phyloP scores from a whole-genome alignment of 2,888 invertebrate species.

The Tetanocera ferruginea region DNA sequence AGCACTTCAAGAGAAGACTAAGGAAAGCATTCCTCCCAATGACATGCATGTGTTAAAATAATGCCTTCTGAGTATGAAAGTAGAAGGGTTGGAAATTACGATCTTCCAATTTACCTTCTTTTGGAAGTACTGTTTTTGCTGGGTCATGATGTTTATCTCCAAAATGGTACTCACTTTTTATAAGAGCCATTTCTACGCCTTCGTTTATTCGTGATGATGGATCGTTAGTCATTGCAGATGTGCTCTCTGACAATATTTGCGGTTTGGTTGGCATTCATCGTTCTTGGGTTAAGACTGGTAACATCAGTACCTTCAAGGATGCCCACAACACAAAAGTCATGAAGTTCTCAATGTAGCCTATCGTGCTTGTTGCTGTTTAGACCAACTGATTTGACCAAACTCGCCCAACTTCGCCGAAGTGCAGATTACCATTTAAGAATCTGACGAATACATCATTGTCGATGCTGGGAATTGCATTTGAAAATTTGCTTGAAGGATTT shows the following conservation, averaged over 20 bases:
- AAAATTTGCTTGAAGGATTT: conserved; percentile 99
- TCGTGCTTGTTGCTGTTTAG: conserved; percentile 99
- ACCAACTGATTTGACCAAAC: conserved; percentile 99
- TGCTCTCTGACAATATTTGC: conserved; percentile 99
- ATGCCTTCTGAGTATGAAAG: too few species aligned
- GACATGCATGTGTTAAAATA: too few species aligned
- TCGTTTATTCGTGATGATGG: conserved; percentile 99
- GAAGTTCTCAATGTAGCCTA: conserved; percentile 99
- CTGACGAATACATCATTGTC: conserved; percentile 99
- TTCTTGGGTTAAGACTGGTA: conserved; percentile 99
- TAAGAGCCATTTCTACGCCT: conserved; percentile 99
- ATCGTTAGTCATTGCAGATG: conserved; percentile 99
- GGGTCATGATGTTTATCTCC: conserved; percentile 99
- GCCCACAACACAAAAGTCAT: conserved; percentile 99
- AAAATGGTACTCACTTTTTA: conserved; percentile 99
- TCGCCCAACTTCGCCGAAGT: conserved; percentile 99
- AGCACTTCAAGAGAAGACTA: too few species aligned
- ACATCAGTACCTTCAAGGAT: conserved; percentile 98
- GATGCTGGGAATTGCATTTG: conserved; percentile 99
- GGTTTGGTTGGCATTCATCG: conserved; percentile 99
- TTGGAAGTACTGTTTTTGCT: too few species aligned
- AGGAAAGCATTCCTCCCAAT: too few species aligned
- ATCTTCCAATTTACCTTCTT: too few species aligned
- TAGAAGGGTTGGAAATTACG: too few species aligned
- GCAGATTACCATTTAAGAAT: conserved; percentile 99